phyloP scores from a whole-genome alignment of 2,888 invertebrate species.

The Microctonus aethiopoides region DNA sequence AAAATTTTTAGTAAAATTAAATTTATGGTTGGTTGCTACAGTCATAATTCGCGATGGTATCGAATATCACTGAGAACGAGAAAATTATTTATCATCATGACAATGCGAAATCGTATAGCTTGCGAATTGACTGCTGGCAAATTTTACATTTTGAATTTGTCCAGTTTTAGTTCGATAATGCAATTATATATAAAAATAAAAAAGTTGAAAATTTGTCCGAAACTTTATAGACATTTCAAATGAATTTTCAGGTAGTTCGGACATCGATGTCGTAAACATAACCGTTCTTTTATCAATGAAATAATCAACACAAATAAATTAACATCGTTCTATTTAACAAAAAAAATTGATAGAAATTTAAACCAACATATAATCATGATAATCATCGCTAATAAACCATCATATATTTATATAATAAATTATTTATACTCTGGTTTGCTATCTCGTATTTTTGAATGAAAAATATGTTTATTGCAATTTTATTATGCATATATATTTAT shows the following conservation, averaged over 20 bases:
- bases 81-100: slow-evolving; percentile 38
- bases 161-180: slow-evolving; percentile 39
- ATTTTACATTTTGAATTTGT: slow-evolving; percentile 39
- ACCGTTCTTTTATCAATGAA: slow-evolving; percentile 33
- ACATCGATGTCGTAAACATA: slow-evolving; percentile 42
- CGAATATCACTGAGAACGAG: slow-evolving; percentile 35
- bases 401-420: too few relatives aligned
- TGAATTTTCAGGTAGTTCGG: slow-evolving; percentile 34
- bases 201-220: background rate
- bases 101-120: slow-evolving; percentile 38
- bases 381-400: too few relatives aligned
- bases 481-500: too few relatives aligned
- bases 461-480: too few relatives aligned
- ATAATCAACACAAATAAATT: background rate
- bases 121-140: slow-evolving; percentile 40
- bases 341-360: background rate
- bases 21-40: too few relatives aligned
- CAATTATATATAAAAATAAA: background rate
- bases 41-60: slow-evolving; percentile 40
- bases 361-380: background rate
- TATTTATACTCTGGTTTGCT: too few relatives aligned
- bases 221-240: background rate
- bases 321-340: background rate
- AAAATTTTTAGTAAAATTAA: too few relatives aligned
- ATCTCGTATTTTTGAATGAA: too few relatives aligned